Percentiles rank a stretch among this genome's conserved stretches.
Conservation (phyloP, 1,140 invertebrate genomes). For the Acromyrmex heyeri region DNA sequence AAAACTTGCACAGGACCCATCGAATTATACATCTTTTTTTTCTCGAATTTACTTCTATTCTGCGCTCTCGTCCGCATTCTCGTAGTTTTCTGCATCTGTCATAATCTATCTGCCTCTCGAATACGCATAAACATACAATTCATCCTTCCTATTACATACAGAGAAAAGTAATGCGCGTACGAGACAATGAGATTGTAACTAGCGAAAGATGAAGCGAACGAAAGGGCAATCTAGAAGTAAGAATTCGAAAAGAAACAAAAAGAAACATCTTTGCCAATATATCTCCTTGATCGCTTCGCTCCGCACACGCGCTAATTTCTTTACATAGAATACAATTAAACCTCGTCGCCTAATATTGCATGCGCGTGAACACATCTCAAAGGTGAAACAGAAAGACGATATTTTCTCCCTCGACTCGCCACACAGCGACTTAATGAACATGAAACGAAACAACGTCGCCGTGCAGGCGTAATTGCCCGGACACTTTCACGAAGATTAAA, state of each 20-base stretch:
- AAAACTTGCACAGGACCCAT: constrained; percentile 84
- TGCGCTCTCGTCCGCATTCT: neutral
- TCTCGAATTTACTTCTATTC: neutral
- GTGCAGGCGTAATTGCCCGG: constrained; percentile 37
- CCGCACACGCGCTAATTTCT: constrained; percentile 57
- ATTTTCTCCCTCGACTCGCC: constrained; percentile 41
- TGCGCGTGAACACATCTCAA: constrained; percentile 79
- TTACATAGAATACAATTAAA: constrained; percentile 74
- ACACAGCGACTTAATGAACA: constrained; percentile 46
- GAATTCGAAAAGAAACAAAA: constrained; percentile 12
- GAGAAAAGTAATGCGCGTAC: neutral
- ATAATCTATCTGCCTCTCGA: constrained; percentile 8
- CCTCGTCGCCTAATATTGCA: constrained; percentile 80
- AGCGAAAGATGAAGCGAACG: neutral
- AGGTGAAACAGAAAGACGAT: constrained; percentile 69
- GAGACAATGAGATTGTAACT: constrained; percentile 5
- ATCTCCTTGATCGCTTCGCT: constrained; percentile 64
- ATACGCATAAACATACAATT: neutral
- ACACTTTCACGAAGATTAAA: constrained; percentile 31
- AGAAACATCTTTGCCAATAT: constrained; percentile 40
- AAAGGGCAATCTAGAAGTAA: neutral
- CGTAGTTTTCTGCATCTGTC: neutral
- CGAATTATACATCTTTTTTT: constrained; percentile 73
- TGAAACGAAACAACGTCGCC: constrained; percentile 49
- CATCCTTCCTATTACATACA: neutral